Percentiles rank a stretch among this genome's conserved stretches.
These are phyloP conservation scores for Conistra vaccinii DNA, from an alignment of 2,888 invertebrate genomes.

Conservation along the genomic window DNA sequence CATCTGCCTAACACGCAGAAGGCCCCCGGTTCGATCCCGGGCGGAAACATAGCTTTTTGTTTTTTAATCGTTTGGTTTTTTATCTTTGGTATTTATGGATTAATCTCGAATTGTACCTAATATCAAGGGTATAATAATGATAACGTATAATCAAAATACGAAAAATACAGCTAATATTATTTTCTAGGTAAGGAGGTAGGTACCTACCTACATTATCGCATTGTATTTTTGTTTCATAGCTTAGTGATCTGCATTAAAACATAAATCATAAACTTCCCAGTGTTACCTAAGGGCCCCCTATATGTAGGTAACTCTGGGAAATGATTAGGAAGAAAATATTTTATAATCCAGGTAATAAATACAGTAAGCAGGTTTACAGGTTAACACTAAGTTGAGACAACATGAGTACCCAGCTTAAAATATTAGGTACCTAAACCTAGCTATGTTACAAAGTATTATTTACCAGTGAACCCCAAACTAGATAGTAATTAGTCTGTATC, in stretches of 20 bases:
- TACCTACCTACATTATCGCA: not conserved
- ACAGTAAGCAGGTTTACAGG: too few species aligned
- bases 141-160: not conserved
- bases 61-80: not conserved
- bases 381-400: too few species aligned
- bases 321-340: too few species aligned
- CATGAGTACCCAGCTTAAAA: too few species aligned
- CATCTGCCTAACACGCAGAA: slow-evolving; percentile 98
- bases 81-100: not conserved
- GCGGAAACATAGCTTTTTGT: slow-evolving; percentile 92
- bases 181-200: not conserved
- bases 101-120: not conserved
- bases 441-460: too few species aligned
- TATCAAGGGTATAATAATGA: not conserved
- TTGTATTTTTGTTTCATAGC: not conserved
- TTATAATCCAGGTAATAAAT: too few species aligned
- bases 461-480: too few species aligned
- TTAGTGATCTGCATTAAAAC: not conserved
- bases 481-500: too few species aligned
- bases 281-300: too few species aligned
- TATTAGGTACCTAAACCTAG: too few species aligned
- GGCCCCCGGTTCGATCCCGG: slow-evolving; percentile 97
- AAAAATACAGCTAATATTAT: not conserved
- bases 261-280: too few species aligned
- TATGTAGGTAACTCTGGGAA: not conserved